Conservation (phyloP, 2,797 vertebrate species). For the Rhinogobio ventralis region DNA sequence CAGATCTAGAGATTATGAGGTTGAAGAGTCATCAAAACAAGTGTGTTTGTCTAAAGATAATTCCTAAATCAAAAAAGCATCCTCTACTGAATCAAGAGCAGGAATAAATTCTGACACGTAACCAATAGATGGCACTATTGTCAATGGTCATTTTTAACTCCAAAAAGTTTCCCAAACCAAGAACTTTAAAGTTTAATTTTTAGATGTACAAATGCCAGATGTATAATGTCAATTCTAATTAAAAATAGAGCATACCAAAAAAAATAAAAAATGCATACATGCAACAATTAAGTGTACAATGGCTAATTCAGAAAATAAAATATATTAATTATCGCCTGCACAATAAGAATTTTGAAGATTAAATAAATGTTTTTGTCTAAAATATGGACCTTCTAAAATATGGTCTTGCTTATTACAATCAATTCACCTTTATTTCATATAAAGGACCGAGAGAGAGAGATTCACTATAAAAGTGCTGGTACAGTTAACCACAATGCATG, state of each 20-base stretch:
- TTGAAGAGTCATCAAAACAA: background rate
- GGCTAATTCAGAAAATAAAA: background rate
- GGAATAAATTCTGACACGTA: background rate
- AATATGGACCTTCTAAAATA: background rate
- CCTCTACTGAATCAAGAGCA: background rate
- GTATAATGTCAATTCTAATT: background rate
- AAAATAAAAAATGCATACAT: too few relatives aligned
- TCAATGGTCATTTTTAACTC: background rate
- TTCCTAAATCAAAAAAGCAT: background rate
- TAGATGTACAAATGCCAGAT: background rate
- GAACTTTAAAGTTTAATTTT: background rate
- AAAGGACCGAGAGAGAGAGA: background rate
- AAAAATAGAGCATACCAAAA: background rate
- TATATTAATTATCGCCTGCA: background rate
- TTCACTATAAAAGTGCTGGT: background rate
- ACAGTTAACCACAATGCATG: conserved; percentile 26
- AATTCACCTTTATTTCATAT: background rate
- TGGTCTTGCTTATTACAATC: background rate
- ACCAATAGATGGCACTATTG: conserved; percentile 31
- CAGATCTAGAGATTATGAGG: background rate
- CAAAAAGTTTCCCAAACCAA: background rate
- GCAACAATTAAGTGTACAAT: background rate
- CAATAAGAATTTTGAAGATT: background rate
- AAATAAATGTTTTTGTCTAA: background rate
- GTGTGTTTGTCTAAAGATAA: background rate